Conservation (phyloP, 1,140 invertebrate species). For the Leptinotarsa texana region DNA sequence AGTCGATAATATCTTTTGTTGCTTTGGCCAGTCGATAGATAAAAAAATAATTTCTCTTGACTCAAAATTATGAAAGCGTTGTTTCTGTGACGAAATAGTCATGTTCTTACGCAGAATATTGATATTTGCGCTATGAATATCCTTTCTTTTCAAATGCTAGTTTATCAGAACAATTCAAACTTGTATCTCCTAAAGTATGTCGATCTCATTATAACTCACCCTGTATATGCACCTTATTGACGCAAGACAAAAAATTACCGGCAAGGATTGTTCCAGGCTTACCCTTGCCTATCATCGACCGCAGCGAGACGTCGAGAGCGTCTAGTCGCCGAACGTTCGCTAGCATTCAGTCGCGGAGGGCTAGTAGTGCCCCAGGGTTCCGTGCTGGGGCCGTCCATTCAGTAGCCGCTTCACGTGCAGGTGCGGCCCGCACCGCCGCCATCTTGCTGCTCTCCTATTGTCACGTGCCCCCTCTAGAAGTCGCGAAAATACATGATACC, state of each 20-base stretch:
- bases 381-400: conserved; percentile 59
- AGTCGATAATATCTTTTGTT: too few relatives aligned
- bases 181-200: too few relatives aligned
- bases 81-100: too few relatives aligned
- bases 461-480: conserved; percentile 25
- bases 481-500: conserved; percentile 13
- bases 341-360: conserved; percentile 60
- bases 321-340: conserved; percentile 69
- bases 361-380: conserved; percentile 61
- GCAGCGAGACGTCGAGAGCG: conserved; percentile 67
- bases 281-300: conserved; percentile 51
- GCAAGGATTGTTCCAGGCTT: conserved; percentile 47
- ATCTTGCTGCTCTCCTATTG: conserved; percentile 87
- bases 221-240: too few relatives aligned
- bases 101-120: too few relatives aligned
- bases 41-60: too few relatives aligned
- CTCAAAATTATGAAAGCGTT: too few relatives aligned
- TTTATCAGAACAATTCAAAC: too few relatives aligned
- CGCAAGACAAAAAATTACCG: neutral
- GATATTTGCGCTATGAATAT: too few relatives aligned
- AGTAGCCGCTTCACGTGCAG: conserved; percentile 68
- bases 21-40: too few relatives aligned
- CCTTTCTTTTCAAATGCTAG: too few relatives aligned
- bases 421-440: conserved; percentile 84
- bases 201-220: too few relatives aligned